Evolutionary conservation across 2,888 invertebrate species (phyloP).

Genomic region (Frankliniella intonsa): DNA sequence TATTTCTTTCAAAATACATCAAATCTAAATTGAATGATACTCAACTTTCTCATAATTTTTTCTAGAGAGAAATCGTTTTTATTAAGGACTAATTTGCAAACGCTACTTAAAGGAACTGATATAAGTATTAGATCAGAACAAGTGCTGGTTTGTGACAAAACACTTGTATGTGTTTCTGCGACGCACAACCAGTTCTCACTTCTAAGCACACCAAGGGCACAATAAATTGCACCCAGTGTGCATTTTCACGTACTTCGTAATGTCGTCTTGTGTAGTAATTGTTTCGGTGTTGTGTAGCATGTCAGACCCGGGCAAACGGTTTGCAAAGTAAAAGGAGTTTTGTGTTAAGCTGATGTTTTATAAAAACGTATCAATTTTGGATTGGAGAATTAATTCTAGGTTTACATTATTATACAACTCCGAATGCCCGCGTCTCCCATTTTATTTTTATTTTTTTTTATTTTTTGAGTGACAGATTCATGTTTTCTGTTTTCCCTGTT

Average conservation of each 20-base stretch:
- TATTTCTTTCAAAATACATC: background rate
- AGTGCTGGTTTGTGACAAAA: background rate
- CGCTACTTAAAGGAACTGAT: background rate
- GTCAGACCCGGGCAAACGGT: background rate
- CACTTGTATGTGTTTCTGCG: background rate
- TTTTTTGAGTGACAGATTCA: constrained; percentile 2
- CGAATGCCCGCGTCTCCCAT: background rate
- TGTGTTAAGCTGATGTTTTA: background rate
- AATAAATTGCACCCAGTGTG: constrained; percentile 14
- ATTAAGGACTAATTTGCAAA: background rate
- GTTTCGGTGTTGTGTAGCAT: background rate
- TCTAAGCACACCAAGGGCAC: background rate
- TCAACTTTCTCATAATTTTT: no score
- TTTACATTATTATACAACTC: background rate
- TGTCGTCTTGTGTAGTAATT: constrained; percentile 8
- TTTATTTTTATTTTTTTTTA: background rate
- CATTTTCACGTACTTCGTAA: constrained; percentile 15
- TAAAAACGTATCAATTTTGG: no score
- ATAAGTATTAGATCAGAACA: background rate
- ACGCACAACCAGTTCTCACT: background rate
- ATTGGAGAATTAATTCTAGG: no score
- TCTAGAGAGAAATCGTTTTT: no score
- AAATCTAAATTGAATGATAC: no score
- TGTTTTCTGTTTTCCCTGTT: constrained; percentile 14
- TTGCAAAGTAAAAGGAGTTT: background rate